A percentile compares a stretch with the other conserved stretches of the same genome.
Conservation (phyloP, 2,888 invertebrate species). For the Phengaris arion region DNA sequence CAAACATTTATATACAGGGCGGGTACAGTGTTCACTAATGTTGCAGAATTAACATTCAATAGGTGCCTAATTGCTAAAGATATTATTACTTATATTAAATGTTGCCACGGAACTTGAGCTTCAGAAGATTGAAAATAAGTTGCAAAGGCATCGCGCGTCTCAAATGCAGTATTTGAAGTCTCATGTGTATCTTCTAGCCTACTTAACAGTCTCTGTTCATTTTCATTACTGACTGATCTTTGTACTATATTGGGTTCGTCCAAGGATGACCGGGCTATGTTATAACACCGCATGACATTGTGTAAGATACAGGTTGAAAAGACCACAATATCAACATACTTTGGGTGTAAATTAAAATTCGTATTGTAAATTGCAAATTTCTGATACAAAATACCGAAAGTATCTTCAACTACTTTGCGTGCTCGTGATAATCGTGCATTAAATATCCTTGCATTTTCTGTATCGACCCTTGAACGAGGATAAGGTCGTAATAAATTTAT, state of each 20-base stretch:
- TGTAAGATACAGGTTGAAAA: conserved; percentile 34
- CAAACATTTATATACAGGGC: too few relatives aligned
- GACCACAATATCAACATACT: conserved; percentile 32
- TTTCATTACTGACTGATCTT: not conserved
- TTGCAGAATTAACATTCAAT: not conserved
- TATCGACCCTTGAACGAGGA: conserved; percentile 28
- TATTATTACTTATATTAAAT: conserved; percentile 25
- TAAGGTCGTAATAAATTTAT: conserved; percentile 35
- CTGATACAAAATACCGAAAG: conserved; percentile 39
- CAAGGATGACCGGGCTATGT: conserved; percentile 23
- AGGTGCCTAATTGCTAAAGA: too few relatives aligned
- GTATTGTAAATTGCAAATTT: conserved; percentile 35
- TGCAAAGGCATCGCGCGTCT: conserved; percentile 32
- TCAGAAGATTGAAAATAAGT: conserved; percentile 33
- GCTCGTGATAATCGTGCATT: conserved; percentile 36
- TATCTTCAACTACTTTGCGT: conserved; percentile 37
- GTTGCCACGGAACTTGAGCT: conserved; percentile 30
- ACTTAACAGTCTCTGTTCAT: not conserved
- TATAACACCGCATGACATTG: conserved; percentile 36
- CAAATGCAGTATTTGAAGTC: conserved; percentile 31
- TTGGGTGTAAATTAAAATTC: conserved; percentile 28
- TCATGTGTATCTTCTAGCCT: conserved; percentile 23
- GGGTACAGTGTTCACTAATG: too few relatives aligned
- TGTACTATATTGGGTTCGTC: conserved; percentile 25
- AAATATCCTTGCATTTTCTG: conserved; percentile 33